phyloP scores from a whole-genome alignment of 2,113 vertebrate species.

The Pygoscelis antarcticus region DNA sequence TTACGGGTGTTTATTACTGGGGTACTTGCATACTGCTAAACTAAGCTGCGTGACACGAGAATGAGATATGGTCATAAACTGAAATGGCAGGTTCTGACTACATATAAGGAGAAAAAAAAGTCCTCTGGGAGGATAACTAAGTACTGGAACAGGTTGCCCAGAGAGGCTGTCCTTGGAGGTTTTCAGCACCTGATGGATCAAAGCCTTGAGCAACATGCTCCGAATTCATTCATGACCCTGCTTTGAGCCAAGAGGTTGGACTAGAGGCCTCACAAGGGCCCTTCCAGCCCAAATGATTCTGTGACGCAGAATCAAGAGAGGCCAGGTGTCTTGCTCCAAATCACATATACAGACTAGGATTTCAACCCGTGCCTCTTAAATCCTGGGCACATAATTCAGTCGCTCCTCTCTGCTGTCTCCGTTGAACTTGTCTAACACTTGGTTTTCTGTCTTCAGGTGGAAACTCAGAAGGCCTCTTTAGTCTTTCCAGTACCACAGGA shows the following conservation, averaged over 20 bases:
- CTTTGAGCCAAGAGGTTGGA: not conserved
- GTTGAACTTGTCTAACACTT: not conserved
- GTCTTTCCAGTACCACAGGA: constrained; percentile 46
- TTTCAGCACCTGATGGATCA: not conserved
- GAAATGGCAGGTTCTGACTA: not conserved
- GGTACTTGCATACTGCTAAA: not conserved
- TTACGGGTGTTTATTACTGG: not conserved
- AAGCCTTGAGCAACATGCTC: not conserved
- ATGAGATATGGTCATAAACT: not conserved
- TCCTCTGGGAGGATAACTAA: not conserved
- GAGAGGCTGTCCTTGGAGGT: not conserved
- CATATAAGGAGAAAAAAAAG: not conserved
- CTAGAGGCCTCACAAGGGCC: not conserved
- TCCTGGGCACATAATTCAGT: not conserved
- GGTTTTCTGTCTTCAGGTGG: constrained; percentile 19
- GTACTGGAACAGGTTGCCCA: not conserved
- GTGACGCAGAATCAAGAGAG: not conserved
- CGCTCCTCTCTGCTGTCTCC: not conserved
- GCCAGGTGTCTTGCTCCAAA: not conserved
- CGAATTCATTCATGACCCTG: not conserved
- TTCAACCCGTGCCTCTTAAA: not conserved
- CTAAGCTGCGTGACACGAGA: not conserved
- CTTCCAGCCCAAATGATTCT: not conserved
- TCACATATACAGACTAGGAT: not conserved
- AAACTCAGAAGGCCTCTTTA: constrained; percentile 52